phyloP scores from a whole-genome alignment of 2,888 invertebrate genomes.

The Leucophenga maculata region DNA sequence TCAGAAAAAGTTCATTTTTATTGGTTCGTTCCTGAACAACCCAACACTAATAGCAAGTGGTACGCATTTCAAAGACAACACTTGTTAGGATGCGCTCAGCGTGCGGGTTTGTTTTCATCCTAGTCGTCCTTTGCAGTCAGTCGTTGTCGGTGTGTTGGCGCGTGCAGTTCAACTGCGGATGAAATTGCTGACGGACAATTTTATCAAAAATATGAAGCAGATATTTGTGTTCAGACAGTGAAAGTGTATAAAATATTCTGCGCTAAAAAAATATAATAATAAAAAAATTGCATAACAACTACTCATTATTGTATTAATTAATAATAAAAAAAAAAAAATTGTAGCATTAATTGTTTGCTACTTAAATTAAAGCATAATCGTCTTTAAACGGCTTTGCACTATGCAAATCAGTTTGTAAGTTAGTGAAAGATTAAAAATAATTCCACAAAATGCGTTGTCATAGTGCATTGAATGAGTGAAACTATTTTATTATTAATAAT shows the following conservation, averaged over 20 bases:
- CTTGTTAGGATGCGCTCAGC: slow-evolving; percentile 54
- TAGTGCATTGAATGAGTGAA: too few species aligned
- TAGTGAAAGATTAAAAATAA: background rate
- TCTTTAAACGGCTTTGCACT: too few species aligned
- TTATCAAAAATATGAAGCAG: background rate
- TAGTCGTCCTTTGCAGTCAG: slow-evolving; percentile 33
- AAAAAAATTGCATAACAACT: too few species aligned
- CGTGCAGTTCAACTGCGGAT: slow-evolving; percentile 49
- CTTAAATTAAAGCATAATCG: too few species aligned
- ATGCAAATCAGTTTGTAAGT: too few species aligned
- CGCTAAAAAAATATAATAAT: too few species aligned
- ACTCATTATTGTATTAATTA: background rate
- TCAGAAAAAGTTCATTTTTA: too few species aligned
- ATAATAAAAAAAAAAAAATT: background rate
- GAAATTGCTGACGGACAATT: background rate
- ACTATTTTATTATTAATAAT: too few species aligned
- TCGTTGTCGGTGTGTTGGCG: slow-evolving; percentile 53
- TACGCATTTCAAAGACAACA: slow-evolving; percentile 43
- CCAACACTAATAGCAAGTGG: slow-evolving; percentile 51
- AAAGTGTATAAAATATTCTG: background rate
- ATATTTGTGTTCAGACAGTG: background rate
- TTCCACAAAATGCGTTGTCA: too few species aligned
- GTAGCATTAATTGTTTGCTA: too few species aligned
- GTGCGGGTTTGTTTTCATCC: background rate
- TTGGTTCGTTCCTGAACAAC: too few species aligned